Conservation (phyloP, 2,113 vertebrate species). For the Piprites chloris region DNA sequence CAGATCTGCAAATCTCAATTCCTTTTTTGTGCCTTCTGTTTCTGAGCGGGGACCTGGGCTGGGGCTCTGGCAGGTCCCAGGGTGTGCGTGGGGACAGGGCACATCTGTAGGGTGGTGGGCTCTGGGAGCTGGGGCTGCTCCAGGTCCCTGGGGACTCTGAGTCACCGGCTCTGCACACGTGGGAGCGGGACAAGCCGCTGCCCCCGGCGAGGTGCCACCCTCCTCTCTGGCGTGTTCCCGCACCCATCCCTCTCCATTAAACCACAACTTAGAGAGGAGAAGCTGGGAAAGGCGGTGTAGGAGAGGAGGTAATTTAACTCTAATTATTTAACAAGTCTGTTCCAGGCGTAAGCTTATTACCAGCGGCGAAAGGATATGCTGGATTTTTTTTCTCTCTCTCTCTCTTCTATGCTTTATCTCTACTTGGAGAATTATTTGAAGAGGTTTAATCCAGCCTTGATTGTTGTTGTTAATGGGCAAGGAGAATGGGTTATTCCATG, state of each 20-base stretch:
- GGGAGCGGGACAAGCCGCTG: not conserved
- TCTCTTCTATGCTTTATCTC: constrained; percentile 63
- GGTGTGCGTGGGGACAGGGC: not conserved
- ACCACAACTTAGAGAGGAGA: constrained; percentile 7
- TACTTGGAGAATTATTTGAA: constrained; percentile 58
- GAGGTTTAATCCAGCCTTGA: constrained; percentile 55
- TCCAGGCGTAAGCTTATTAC: constrained; percentile 55
- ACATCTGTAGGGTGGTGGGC: not conserved
- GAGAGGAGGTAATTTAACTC: constrained; percentile 66
- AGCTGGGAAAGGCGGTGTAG: not conserved
- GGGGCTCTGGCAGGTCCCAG: not conserved
- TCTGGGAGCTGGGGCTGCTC: not conserved
- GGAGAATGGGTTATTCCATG: constrained; percentile 50
- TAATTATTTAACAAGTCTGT: constrained; percentile 72
- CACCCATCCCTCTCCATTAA: constrained; percentile 38
- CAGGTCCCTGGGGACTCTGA: not conserved
- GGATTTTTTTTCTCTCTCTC: not conserved
- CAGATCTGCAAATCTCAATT: constrained; percentile 89
- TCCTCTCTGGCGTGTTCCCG: not conserved
- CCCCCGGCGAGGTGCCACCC: not conserved
- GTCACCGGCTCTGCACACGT: not conserved
- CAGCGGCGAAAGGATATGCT: not conserved
- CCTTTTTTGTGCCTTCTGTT: constrained; percentile 71
- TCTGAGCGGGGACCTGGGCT: constrained; percentile 31
- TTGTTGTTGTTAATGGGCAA: constrained; percentile 51